A percentile compares a stretch with the other conserved stretches of the same genome.
phyloP scores from a whole-genome alignment of 37 sponge, comb jelly and placozoan species.

The Spongilla lacustris region DNA sequence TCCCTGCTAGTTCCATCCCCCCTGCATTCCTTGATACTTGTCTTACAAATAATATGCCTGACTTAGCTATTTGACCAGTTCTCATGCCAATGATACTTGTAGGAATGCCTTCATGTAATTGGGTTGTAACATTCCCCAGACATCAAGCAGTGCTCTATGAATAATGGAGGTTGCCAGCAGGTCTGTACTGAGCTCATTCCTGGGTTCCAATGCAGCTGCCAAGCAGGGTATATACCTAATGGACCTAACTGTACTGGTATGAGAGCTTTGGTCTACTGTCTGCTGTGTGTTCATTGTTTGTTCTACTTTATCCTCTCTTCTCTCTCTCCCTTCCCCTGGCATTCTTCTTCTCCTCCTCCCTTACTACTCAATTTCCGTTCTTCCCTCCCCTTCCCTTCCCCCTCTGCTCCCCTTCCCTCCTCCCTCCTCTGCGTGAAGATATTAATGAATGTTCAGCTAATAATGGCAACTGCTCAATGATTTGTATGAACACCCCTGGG shows the following conservation, averaged over 20 bases:
- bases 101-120: too few relatives aligned
- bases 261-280: neutral
- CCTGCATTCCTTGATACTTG: too few relatives aligned
- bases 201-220: slow-evolving; percentile 36
- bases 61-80: neutral
- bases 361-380: too few relatives aligned
- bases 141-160: slow-evolving; percentile 41
- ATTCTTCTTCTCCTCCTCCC: neutral
- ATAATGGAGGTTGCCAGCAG: slow-evolving; percentile 49
- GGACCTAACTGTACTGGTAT: slow-evolving; percentile 22
- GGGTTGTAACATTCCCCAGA: too few relatives aligned
- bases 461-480: neutral
- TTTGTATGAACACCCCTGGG: neutral
- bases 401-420: neutral
- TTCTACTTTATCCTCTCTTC: neutral
- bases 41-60: too few relatives aligned
- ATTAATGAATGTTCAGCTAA: neutral
- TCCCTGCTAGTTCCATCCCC: too few relatives aligned
- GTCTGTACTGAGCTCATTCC: slow-evolving; percentile 26
- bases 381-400: neutral
- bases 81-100: neutral
- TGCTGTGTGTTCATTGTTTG: neutral
- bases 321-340: neutral
- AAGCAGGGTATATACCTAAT: slow-evolving; percentile 21
- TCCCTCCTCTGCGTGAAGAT: neutral